Conservation (phyloP, 2,888 invertebrate genomes). For the Callosobruchus maculatus region DNA sequence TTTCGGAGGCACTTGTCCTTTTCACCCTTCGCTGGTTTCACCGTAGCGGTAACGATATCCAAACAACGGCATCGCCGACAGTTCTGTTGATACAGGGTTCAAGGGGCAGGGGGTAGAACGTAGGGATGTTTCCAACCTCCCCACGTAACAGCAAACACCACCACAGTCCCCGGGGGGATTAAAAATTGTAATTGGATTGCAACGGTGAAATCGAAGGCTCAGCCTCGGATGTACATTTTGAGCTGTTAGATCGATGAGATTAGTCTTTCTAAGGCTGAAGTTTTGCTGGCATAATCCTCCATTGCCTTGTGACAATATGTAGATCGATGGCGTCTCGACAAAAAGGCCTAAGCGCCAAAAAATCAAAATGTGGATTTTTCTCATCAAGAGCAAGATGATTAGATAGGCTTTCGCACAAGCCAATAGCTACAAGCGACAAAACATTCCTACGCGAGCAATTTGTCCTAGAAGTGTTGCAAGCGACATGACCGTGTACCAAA, state of each 20-base stretch:
- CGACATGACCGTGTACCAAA: too few relatives aligned
- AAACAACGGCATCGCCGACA: neutral
- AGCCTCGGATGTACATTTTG: neutral
- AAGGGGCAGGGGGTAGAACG: neutral
- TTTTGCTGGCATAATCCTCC: neutral
- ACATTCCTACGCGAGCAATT: too few relatives aligned
- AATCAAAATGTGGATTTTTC: too few relatives aligned
- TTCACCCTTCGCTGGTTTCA: neutral
- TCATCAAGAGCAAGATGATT: too few relatives aligned
- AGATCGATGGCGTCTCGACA: too few relatives aligned
- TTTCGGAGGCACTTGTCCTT: neutral
- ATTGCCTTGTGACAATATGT: neutral
- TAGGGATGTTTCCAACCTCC: neutral
- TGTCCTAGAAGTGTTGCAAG: too few relatives aligned
- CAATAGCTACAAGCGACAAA: too few relatives aligned
- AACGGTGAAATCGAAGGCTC: neutral
- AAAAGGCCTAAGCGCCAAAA: too few relatives aligned
- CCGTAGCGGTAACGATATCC: neutral
- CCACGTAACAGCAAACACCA: slow-evolving; percentile 39
- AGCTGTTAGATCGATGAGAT: slow-evolving; percentile 16
- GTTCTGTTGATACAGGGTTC: neutral
- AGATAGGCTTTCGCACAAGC: too few relatives aligned
- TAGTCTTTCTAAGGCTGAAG: slow-evolving; percentile 11
- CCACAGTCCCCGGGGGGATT: slow-evolving; percentile 43
- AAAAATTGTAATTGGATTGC: slow-evolving; percentile 50